Evolutionary conservation across 2,113 vertebrate species (phyloP), one percentile per base, ranked within the genome.

Genomic region (Phalacrocorax brasilianus): DNA sequence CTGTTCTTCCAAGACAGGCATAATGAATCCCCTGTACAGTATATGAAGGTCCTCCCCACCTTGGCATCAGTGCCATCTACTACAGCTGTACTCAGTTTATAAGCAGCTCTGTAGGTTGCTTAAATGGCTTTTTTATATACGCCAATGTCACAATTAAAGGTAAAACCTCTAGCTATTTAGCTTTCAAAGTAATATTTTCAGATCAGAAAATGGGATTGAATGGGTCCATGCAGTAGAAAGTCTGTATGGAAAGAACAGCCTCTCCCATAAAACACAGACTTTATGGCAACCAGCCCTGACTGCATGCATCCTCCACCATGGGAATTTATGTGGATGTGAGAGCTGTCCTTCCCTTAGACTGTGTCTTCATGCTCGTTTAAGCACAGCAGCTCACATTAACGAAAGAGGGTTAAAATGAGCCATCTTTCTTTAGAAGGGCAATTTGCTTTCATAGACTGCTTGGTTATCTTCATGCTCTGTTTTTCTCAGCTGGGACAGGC

Each of bases 331-430:
- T 45, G 58, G 44, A 58, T 88, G 27, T 53, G 42, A 88, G 91
- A 80, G 44, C 42, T 88, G 75, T 58, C 79, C 33, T 90, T 75
- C 67, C 40, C 40, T 83, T 59, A 68, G 33, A 61, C 35, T 68
- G 35, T 58, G 35, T 88, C 82, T 95, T 95, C 85, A 91, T 56
- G 62, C 24, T 72, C 71, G n/a, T 90, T 92, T 90, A 93, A 65
- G 86, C 67, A 86, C 59, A 94, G 85, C 67, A 79, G 63, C 55
- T 90, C 63, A 65, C 45, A 45, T 88, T 88, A 80, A 83, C 40
- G 67, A 72, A 91, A 88, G 61, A 26, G 19, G 38, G 42, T 88
- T 92, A 68, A 79, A 83, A 86, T n/a, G 33, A 89, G 7, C 49
- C n/a, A 55, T 63, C 44, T 88, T 65, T 88, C 40, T 91, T 91